Percentiles rank a stretch among this genome's conserved stretches.
Evolutionary conservation across 2,113 vertebrate genomes (phyloP).

Genomic region (Mormyrus iriodes): DNA sequence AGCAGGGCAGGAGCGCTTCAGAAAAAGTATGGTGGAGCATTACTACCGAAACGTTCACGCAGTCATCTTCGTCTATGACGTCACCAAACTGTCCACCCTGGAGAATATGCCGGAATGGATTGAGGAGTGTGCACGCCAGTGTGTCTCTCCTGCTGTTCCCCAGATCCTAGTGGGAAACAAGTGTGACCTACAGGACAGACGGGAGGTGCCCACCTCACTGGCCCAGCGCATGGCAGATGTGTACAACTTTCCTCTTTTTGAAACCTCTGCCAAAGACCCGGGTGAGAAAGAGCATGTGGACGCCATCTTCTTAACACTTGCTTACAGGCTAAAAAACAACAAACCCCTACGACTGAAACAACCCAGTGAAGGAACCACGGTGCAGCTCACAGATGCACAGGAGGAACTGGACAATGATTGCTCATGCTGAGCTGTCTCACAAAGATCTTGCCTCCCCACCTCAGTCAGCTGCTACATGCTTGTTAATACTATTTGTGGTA

Average conservation of each 20-base stretch:
- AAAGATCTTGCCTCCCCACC: background rate
- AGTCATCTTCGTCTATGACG: slow-evolving; percentile 64
- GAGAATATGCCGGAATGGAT: slow-evolving; percentile 63
- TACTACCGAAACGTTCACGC: slow-evolving; percentile 64
- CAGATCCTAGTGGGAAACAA: slow-evolving; percentile 66
- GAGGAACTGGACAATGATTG: slow-evolving; percentile 24
- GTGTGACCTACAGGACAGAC: slow-evolving; percentile 54
- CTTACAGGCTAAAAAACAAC: slow-evolving; percentile 62
- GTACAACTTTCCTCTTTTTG: slow-evolving; percentile 62
- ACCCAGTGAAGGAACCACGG: slow-evolving; percentile 37
- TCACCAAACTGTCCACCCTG: slow-evolving; percentile 58
- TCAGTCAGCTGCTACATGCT: background rate
- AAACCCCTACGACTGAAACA: slow-evolving; percentile 63
- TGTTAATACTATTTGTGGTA: background rate
- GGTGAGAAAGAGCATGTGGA: slow-evolving; percentile 60
- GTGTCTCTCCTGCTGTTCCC: slow-evolving; percentile 56
- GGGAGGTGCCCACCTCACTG: slow-evolving; percentile 53
- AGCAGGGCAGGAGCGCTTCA: slow-evolving; percentile 65
- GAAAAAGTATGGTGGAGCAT: slow-evolving; percentile 70
- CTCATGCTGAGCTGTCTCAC: slow-evolving; percentile 22
- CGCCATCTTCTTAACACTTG: slow-evolving; percentile 64
- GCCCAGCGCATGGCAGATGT: slow-evolving; percentile 58
- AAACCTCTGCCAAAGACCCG: slow-evolving; percentile 64
- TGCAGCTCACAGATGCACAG: slow-evolving; percentile 26
- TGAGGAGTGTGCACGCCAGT: slow-evolving; percentile 57